phyloP scores from a whole-genome alignment of 2,888 invertebrate species.

The Oegoconia quadripuncta region DNA sequence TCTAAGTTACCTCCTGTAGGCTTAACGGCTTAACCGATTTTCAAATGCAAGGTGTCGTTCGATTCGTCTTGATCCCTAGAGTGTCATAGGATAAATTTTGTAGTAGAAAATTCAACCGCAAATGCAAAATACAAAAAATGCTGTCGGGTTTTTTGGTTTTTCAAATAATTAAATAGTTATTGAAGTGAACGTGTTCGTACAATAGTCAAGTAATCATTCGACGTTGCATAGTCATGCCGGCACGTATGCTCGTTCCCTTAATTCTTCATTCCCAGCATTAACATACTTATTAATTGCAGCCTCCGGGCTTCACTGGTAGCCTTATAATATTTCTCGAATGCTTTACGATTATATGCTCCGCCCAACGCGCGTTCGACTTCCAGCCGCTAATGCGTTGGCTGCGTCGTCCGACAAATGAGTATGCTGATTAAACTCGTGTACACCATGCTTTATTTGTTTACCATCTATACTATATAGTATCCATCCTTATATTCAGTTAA shows the following conservation, averaged over 20 bases:
- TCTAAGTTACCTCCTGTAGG: too few species aligned
- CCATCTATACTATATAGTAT: neutral
- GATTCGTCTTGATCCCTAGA: too few species aligned
- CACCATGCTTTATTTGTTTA: constrained; percentile 39
- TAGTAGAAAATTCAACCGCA: too few species aligned
- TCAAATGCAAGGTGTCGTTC: too few species aligned
- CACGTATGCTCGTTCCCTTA: constrained; percentile 4
- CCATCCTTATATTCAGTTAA: neutral
- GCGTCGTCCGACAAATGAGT: constrained; percentile 60
- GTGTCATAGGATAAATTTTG: too few species aligned
- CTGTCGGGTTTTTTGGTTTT: too few species aligned
- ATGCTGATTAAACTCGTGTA: constrained; percentile 62
- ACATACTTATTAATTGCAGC: constrained; percentile 72
- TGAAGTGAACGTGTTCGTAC: too few species aligned
- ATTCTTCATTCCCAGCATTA: constrained; percentile 49
- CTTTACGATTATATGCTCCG: constrained; percentile 58
- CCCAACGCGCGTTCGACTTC: constrained; percentile 47
- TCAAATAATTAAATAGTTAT: too few species aligned
- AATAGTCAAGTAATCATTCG: too few species aligned
- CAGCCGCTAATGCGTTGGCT: constrained; percentile 43
- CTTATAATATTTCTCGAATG: constrained; percentile 66
- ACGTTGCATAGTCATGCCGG: too few species aligned
- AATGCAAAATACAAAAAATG: too few species aligned
- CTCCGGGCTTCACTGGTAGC: constrained; percentile 69
- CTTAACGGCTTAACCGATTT: too few species aligned